Percentiles rank a stretch among this genome's conserved stretches.
These are phyloP conservation scores for Eupristina koningsbergeri DNA, from an alignment of 1,140 invertebrate genomes.

Conservation along the genomic window DNA sequence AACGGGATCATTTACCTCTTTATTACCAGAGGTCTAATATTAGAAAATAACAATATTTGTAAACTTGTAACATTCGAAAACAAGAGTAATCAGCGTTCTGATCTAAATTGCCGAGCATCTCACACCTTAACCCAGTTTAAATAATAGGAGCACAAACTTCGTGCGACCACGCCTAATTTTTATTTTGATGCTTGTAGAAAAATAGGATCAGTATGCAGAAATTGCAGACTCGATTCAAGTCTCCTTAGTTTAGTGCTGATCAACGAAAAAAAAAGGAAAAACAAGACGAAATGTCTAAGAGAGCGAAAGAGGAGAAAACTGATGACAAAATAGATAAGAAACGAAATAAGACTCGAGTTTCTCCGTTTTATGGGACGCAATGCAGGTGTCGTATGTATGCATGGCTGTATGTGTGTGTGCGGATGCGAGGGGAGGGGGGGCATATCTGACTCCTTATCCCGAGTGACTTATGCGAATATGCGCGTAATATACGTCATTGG, in stretches of 20 bases:
- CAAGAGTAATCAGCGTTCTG: neutral
- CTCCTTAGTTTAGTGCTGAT: neutral
- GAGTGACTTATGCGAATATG: slow-evolving; percentile 18
- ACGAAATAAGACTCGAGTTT: slow-evolving; percentile 41
- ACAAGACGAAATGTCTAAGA: neutral
- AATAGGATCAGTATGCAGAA: no score
- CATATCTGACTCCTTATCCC: neutral
- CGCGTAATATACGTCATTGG: neutral
- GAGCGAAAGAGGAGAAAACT: slow-evolving; percentile 27
- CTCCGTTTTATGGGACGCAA: slow-evolving; percentile 42
- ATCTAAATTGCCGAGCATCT: neutral
- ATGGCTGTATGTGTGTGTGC: neutral
- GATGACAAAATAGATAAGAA: slow-evolving; percentile 1
- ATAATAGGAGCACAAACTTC: neutral
- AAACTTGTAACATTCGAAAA: neutral
- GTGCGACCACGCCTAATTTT: no score
- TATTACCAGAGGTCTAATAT: neutral
- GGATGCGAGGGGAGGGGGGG: no score
- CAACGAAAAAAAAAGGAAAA: neutral
- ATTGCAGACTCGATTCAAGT: neutral
- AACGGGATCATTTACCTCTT: neutral
- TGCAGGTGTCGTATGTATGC: slow-evolving; percentile 37
- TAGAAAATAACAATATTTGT: neutral
- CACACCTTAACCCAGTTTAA: neutral
- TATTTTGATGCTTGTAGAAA: no score